Conservation (phyloP, 2,888 invertebrate genomes). For the Lasioglossum figueresi region DNA sequence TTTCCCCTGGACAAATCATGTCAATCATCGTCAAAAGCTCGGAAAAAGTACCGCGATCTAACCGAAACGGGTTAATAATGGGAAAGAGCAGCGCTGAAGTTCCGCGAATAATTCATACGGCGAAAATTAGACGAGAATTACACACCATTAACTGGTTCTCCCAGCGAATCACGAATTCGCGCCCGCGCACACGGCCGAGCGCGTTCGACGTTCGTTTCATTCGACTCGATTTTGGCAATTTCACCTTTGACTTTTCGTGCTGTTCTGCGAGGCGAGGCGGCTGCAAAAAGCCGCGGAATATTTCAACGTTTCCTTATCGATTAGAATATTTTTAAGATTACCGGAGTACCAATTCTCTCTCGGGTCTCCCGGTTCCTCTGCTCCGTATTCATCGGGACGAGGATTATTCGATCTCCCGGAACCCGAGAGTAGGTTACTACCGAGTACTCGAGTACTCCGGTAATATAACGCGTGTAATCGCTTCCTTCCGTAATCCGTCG, state of each 20-base stretch:
- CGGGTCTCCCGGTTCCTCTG: background rate
- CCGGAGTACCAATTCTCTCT: background rate
- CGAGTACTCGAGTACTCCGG: background rate
- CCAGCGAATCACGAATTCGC: background rate
- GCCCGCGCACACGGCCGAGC: background rate
- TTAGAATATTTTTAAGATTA: constrained; percentile 12
- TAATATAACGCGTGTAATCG: background rate
- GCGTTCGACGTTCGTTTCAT: background rate
- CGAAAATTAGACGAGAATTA: background rate
- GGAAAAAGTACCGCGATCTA: background rate
- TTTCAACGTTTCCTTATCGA: constrained; percentile 9
- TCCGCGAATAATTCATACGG: background rate
- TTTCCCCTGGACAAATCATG: background rate
- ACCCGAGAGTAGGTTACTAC: background rate
- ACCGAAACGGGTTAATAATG: background rate
- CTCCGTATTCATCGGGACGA: background rate
- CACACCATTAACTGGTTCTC: background rate
- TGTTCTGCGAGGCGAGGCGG: background rate
- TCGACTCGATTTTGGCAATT: constrained; percentile 11
- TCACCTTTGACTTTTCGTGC: constrained; percentile 13
- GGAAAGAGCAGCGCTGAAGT: background rate
- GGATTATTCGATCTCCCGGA: background rate
- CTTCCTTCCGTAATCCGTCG: too few species aligned
- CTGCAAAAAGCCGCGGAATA: background rate
- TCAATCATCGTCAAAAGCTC: background rate